These are phyloP conservation scores for Shinisaurus crocodilurus DNA, from an alignment of 2,113 vertebrate genomes.

Conservation along the genomic window DNA sequence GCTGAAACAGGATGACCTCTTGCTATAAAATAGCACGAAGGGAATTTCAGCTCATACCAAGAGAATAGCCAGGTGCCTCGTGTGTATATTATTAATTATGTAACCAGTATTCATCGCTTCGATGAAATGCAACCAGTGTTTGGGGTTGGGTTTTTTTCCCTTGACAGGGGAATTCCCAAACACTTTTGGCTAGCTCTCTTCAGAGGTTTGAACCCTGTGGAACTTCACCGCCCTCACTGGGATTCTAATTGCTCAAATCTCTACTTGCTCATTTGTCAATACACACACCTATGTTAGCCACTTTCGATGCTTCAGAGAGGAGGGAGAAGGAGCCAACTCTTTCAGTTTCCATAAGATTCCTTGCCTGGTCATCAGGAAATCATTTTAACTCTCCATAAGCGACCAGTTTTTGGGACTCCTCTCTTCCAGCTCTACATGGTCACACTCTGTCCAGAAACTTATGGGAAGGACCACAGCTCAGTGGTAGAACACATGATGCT, in stretches of 20 bases:
- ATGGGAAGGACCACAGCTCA: too few species aligned
- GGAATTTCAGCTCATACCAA: not conserved
- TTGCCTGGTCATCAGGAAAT: too few species aligned
- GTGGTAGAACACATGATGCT: too few species aligned
- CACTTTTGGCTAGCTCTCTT: not conserved
- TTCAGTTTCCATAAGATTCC: not conserved
- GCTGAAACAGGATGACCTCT: not conserved
- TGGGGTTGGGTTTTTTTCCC: not conserved
- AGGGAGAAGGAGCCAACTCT: not conserved
- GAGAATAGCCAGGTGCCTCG: not conserved
- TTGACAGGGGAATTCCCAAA: not conserved
- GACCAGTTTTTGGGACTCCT: too few species aligned
- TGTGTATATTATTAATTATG: not conserved
- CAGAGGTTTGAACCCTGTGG: not conserved
- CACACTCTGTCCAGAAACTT: not conserved
- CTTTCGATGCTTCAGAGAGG: not conserved
- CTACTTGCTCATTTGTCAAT: not conserved
- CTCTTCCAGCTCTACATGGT: not conserved
- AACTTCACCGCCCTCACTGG: not conserved
- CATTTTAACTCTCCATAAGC: not conserved
- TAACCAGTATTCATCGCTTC: not conserved
- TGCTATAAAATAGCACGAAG: not conserved
- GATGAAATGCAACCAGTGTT: not conserved
- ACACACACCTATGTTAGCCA: not conserved
- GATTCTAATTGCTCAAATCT: not conserved